Evolutionary conservation across 2,113 vertebrate species (phyloP).

Genomic region (Sardina pilchardus): DNA sequence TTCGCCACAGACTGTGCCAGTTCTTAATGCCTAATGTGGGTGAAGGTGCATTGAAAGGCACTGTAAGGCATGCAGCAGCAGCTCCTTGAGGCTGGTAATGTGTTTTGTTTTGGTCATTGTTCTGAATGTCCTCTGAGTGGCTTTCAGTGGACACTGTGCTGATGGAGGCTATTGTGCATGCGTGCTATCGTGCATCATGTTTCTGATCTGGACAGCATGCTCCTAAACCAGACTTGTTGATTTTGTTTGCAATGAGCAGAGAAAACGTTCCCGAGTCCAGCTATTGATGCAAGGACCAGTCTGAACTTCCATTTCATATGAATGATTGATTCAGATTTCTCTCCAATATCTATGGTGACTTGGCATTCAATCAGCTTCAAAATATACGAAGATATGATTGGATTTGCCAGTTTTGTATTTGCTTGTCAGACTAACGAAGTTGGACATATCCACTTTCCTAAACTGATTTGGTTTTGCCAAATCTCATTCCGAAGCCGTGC

Average conservation of each 20-base stretch:
- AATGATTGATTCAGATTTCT: background rate
- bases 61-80: background rate
- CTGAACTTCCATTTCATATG: background rate
- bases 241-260: constrained; percentile 35
- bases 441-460: background rate
- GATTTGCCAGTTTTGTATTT: background rate
- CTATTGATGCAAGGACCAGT: background rate
- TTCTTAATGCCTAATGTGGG: background rate
- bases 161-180: background rate
- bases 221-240: background rate
- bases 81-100: background rate
- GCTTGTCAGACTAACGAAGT: background rate
- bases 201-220: constrained; percentile 20
- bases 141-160: background rate
- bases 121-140: background rate
- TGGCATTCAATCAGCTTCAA: background rate
- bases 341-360: background rate
- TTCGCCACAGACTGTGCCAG: background rate
- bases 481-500: background rate
- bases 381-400: background rate
- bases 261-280: constrained; percentile 36
- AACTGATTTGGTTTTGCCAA: background rate
- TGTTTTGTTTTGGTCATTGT: background rate
- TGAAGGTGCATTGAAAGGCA: background rate
- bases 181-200: background rate